These are phyloP conservation scores for Leptopterna dolabrata DNA, from an alignment of 2,888 invertebrate genomes.

Conservation along the genomic window DNA sequence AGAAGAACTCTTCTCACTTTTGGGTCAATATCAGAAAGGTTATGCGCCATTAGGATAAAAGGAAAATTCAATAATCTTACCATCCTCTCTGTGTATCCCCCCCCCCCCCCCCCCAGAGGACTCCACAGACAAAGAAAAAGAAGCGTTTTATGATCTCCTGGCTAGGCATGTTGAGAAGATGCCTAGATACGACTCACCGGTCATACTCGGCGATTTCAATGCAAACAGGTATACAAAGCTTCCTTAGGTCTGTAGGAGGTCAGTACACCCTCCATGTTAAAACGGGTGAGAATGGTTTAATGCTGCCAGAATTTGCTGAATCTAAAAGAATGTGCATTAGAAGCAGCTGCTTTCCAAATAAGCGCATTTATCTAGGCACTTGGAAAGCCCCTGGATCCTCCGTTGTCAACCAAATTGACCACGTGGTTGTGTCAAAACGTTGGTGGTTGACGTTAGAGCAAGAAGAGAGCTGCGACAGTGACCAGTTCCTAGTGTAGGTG, in stretches of 20 bases:
- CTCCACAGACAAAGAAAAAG: constrained; percentile 23
- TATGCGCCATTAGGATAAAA: background rate
- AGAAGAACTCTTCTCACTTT: no score
- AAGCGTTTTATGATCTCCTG: background rate
- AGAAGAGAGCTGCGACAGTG: background rate
- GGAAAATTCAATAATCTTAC: background rate
- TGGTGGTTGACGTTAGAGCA: background rate
- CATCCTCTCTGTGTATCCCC: background rate
- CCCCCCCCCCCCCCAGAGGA: no score
- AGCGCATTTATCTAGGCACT: background rate
- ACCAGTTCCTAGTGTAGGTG: background rate
- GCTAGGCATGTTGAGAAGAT: background rate
- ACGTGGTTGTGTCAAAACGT: background rate
- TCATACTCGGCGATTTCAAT: constrained; percentile 4
- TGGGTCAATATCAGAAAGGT: no score
- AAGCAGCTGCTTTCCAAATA: background rate
- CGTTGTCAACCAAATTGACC: constrained; percentile 11
- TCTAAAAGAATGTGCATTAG: background rate
- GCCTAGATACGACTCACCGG: background rate
- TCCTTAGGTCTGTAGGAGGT: background rate
- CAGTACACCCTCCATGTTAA: background rate
- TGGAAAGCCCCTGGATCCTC: background rate
- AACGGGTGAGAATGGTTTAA: background rate
- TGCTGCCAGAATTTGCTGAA: background rate
- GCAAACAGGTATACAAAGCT: background rate